Evolutionary conservation across 2,888 invertebrate species (phyloP).

Genomic region (Ectropis crepuscularia): DNA sequence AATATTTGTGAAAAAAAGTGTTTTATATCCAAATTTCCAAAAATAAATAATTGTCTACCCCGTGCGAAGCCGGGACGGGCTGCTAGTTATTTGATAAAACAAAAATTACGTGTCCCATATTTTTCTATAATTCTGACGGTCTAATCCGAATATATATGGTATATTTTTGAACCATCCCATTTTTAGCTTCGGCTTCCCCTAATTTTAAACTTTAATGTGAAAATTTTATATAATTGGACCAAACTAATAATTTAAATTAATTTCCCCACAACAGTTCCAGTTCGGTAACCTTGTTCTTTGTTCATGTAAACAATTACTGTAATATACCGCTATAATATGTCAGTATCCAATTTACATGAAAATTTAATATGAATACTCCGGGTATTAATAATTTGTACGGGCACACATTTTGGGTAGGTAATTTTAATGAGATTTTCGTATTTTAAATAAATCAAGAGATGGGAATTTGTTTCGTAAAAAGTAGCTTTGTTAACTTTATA

Average conservation of each 20-base stretch:
- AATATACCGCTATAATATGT: constrained; percentile 33
- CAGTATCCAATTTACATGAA: constrained; percentile 33
- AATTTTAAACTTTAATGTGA: not conserved
- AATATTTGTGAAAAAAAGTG: too few relatives aligned
- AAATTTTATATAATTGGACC: not conserved
- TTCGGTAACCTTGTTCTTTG: constrained; percentile 28
- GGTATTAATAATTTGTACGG: not conserved
- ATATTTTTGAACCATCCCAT: too few relatives aligned
- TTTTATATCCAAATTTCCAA: too few relatives aligned
- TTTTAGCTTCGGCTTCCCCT: too few relatives aligned
- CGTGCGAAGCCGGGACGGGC: too few relatives aligned
- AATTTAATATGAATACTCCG: constrained; percentile 26
- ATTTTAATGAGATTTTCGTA: not conserved
- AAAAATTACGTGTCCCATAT: too few relatives aligned
- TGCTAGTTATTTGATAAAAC: too few relatives aligned
- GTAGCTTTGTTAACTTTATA: too few relatives aligned
- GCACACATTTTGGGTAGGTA: not conserved
- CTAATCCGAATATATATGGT: too few relatives aligned
- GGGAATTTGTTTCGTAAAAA: not conserved
- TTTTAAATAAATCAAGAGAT: not conserved
- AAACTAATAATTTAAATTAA: constrained; percentile 27
- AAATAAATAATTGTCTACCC: too few relatives aligned
- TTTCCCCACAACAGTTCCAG: constrained; percentile 39
- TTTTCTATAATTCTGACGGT: not conserved
- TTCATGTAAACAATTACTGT: constrained; percentile 38